These are phyloP conservation scores for Alces alces DNA, from an alignment of 2,113 vertebrate species.

Conservation along the genomic window DNA sequence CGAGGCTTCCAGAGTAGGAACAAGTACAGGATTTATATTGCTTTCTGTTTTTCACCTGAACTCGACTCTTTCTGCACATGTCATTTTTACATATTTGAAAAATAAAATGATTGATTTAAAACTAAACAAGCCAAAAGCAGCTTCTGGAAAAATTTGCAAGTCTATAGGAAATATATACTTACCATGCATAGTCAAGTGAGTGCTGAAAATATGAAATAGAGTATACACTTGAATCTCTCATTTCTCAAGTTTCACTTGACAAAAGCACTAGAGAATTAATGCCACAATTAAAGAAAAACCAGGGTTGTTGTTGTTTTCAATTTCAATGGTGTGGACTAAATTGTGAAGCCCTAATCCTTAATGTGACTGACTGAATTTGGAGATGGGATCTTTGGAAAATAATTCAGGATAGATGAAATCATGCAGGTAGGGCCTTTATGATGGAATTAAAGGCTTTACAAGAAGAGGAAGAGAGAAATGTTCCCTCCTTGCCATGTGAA, in stretches of 20 bases:
- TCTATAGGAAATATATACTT: background rate
- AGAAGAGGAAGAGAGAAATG: background rate
- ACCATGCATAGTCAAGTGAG: background rate
- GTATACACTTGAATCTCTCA: background rate
- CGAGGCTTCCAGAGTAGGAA: background rate
- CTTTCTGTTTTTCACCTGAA: background rate
- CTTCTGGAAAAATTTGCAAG: background rate
- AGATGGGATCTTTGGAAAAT: background rate
- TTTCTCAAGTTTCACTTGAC: background rate
- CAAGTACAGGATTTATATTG: background rate
- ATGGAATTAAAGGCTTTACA: background rate
- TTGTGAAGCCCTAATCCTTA: background rate
- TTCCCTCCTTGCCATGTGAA: background rate
- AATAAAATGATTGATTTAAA: background rate
- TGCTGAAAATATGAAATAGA: background rate
- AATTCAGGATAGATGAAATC: background rate
- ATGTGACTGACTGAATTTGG: background rate
- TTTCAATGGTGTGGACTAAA: background rate
- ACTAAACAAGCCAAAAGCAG: background rate
- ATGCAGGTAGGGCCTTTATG: no score
- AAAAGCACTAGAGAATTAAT: background rate
- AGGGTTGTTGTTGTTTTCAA: background rate
- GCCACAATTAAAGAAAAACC: background rate
- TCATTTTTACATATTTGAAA: background rate
- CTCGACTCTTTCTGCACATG: background rate